Evolutionary conservation across 2,797 vertebrate genomes (phyloP).

Genomic region (Antrozous pallidus): DNA sequence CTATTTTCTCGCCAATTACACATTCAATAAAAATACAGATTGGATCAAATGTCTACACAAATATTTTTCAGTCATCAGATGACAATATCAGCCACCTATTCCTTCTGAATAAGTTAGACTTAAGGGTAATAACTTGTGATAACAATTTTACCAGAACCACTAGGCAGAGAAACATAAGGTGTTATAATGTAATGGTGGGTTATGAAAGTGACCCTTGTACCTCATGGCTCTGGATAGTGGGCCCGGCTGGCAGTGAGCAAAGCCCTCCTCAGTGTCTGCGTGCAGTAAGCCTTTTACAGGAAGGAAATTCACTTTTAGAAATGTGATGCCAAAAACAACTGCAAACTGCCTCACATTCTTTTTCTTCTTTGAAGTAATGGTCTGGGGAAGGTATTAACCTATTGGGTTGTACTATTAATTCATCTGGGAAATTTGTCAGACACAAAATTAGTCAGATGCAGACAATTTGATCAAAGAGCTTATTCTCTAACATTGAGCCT

Average conservation of each 20-base stretch:
- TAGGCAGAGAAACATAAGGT: background rate
- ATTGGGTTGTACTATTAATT: background rate
- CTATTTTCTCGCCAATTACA: constrained; percentile 67
- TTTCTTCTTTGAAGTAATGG: background rate
- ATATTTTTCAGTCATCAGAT: constrained; percentile 49
- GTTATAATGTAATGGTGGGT: background rate
- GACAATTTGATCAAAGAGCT: background rate
- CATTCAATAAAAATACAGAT: constrained; percentile 73
- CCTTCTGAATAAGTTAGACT: constrained; percentile 31
- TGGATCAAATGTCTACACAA: constrained; percentile 67
- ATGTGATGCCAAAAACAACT: background rate
- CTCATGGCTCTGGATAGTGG: background rate
- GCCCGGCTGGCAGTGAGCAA: background rate
- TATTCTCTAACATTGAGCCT: background rate
- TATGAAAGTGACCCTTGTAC: background rate
- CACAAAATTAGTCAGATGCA: background rate
- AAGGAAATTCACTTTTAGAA: background rate
- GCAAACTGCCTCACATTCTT: background rate
- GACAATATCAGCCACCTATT: constrained; percentile 44
- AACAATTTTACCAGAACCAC: constrained; percentile 39
- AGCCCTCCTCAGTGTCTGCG: background rate
- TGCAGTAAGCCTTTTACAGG: background rate
- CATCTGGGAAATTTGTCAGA: background rate
- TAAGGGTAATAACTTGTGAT: constrained; percentile 43
- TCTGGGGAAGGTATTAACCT: background rate